A percentile compares a stretch with the other conserved stretches of the same genome.
Evolutionary conservation across 2,113 vertebrate species (phyloP).

Genomic region (Octodon degus): DNA sequence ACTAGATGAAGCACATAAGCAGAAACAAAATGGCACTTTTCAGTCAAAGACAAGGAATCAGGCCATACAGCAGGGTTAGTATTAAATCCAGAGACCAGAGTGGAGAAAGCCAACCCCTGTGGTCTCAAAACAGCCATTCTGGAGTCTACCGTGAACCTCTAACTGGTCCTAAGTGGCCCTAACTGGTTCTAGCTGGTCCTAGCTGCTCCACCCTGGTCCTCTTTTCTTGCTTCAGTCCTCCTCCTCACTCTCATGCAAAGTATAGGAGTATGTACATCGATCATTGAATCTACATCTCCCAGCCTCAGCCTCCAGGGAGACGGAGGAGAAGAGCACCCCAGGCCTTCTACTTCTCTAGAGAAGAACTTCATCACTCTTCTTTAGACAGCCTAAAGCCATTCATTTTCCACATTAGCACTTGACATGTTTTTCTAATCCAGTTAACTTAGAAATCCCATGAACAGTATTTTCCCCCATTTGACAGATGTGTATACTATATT

Average conservation of each 20-base stretch:
- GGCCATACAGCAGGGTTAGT: not conserved
- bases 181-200: too few species aligned
- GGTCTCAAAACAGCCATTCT: not conserved
- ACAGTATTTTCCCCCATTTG: not conserved
- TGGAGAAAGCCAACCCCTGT: not conserved
- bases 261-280: not conserved
- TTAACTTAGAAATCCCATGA: not conserved
- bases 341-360: not conserved
- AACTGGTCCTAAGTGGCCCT: not conserved
- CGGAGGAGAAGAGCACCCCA: not conserved
- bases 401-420: not conserved
- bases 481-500: not conserved
- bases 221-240: not conserved
- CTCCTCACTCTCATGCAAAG: not conserved
- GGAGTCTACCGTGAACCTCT: not conserved
- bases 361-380: not conserved
- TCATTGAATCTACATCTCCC: not conserved
- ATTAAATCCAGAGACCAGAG: not conserved
- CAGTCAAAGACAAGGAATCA: not conserved
- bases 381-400: not conserved
- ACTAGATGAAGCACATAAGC: not conserved
- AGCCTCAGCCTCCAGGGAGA: not conserved
- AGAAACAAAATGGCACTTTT: not conserved
- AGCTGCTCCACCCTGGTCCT: too few species aligned
- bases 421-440: not conserved